Evolutionary conservation across 2,113 vertebrate genomes (phyloP).

Genomic region (Seriola rivoliana): DNA sequence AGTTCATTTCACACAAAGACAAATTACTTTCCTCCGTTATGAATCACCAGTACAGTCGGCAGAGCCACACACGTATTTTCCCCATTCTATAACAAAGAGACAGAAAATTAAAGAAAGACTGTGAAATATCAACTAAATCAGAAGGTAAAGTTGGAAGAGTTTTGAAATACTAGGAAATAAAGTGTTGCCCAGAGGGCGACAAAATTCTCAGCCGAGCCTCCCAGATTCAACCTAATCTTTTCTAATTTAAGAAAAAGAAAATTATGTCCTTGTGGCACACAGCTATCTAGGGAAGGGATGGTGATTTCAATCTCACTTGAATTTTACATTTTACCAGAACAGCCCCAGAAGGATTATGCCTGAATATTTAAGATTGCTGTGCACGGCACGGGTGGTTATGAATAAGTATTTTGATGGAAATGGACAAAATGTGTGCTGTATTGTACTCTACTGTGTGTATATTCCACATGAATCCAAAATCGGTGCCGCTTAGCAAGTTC

Average conservation of each 20-base stretch:
- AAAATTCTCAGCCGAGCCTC: conserved; percentile 43
- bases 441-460: neutral
- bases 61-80: neutral
- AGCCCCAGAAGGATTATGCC: conserved; percentile 50
- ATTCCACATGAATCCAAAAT: conserved; percentile 26
- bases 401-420: conserved; percentile 23
- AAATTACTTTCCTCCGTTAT: neutral
- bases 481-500: conserved; percentile 9
- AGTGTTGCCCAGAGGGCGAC: conserved; percentile 52
- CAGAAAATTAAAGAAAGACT: conserved; percentile 4
- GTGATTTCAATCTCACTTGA: conserved; percentile 71
- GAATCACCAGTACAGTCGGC: neutral
- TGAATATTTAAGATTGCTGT: conserved; percentile 67
- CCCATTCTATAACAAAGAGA: conserved; percentile 18
- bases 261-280: conserved; percentile 64
- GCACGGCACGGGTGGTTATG: conserved; percentile 23
- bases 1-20: conserved; percentile 16
- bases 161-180: conserved; percentile 59
- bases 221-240: conserved; percentile 61
- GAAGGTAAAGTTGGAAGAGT: conserved; percentile 43
- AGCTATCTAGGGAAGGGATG: conserved; percentile 56
- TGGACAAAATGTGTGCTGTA: neutral
- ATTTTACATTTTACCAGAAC: conserved; percentile 64
- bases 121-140: conserved; percentile 45
- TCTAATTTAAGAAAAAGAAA: conserved; percentile 73